These are phyloP conservation scores for Dorcus parallelipipedus DNA, from an alignment of 2,888 invertebrate genomes.

Conservation along the genomic window DNA sequence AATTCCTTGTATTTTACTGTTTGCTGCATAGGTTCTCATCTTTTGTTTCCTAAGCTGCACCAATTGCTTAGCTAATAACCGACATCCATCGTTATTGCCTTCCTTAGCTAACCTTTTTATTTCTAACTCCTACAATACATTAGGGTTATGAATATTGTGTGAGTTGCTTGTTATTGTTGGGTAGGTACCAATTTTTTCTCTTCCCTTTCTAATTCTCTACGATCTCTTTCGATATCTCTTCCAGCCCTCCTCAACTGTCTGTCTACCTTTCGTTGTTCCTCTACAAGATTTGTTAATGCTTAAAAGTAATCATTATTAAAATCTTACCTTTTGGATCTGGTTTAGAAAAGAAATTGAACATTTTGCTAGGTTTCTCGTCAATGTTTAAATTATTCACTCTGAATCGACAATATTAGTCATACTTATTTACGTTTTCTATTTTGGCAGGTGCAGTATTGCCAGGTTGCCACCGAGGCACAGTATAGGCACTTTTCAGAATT, in stretches of 20 bases:
- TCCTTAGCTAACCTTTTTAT: slow-evolving; percentile 86
- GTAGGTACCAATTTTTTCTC: slow-evolving; percentile 81
- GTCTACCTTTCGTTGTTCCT: slow-evolving; percentile 82
- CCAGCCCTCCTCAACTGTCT: slow-evolving; percentile 74
- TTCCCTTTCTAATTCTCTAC: slow-evolving; percentile 76
- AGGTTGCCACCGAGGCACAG: no score
- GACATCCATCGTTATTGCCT: slow-evolving; percentile 81
- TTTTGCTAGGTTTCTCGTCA: slow-evolving; percentile 4
- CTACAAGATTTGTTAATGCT: slow-evolving; percentile 51
- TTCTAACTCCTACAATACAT: slow-evolving; percentile 66
- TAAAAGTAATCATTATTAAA: slow-evolving; percentile 2
- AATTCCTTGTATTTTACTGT: slow-evolving; percentile 74
- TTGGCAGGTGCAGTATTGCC: no score
- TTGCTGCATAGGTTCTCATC: slow-evolving; percentile 74
- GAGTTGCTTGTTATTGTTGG: neutral
- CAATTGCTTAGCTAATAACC: slow-evolving; percentile 83
- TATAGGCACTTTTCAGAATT: no score
- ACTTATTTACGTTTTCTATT: no score
- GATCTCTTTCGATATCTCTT: slow-evolving; percentile 81
- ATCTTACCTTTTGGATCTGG: slow-evolving; percentile 47
- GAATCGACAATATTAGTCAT: no score
- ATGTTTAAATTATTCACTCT: no score
- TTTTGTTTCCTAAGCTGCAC: slow-evolving; percentile 86
- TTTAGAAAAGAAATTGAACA: slow-evolving; percentile 41
- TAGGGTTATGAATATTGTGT: slow-evolving; percentile 8